Evolutionary conservation across 2,113 vertebrate species (phyloP), one percentile per base, ranked within the genome.

Genomic region (Toxotes chatareus): DNA sequence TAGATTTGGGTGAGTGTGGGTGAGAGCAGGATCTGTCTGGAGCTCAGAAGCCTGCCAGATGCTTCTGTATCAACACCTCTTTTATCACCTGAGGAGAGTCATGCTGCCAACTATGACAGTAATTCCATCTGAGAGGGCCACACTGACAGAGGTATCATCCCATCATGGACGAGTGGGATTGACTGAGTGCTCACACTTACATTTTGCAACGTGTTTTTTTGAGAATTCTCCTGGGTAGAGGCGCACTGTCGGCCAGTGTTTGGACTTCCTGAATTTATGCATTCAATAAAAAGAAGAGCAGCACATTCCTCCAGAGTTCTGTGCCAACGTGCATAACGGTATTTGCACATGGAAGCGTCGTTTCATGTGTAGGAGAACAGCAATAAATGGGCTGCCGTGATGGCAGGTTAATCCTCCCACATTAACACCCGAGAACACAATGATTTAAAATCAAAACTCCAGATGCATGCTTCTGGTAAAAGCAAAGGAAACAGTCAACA

Each of bases 61-160:
- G 91, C 88, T 90, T 87, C 85, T 86, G 83, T 89, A 92, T 95
- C 93, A 94, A 90, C 93, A 94, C 93, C 92, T 94, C 90, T 90
- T 93, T 93, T 90, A 93, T 94, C 90, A 92, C 92, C 85, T 92
- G 85, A 92, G 90, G 91, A 93, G 82, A 91, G 86, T 85, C 90
- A 76, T 93, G 90, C 90, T 88, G 85, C 91, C 91, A 91, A 93
- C 88, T 93, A 86, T 95, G 92, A 94, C 93, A 93, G 93, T 92
- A 92, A 93, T 94, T 94, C 93, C 83, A 82, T 47, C 72, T 91
- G 89, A 92, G 89, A 91, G 91, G 78, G 86, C 86, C 92, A 89
- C 91, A 93, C 86, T 91, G 90, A 93, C 89, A 88, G 91, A 91
- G 89, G 64, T 61, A 76, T 89, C 91, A 82, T 72, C 84, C 65